These are phyloP conservation scores for Pogonocichla stellata DNA, from an alignment of 2,113 vertebrate species.

Conservation along the genomic window DNA sequence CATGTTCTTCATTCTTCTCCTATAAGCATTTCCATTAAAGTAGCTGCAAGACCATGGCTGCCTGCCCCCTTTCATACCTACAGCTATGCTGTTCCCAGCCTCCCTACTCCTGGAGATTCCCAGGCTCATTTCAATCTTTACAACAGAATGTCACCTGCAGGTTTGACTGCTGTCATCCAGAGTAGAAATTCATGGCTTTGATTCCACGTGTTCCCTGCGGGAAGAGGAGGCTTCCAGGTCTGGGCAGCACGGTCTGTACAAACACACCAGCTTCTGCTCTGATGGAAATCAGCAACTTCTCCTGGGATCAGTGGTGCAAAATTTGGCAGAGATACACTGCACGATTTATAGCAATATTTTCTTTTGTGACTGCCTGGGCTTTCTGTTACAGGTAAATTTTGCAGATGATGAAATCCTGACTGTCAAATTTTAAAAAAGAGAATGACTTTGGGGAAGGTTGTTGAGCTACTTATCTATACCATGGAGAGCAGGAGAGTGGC, in stretches of 20 bases:
- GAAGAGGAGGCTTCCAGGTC: not conserved
- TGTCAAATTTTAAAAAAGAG: not conserved
- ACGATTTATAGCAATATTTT: not conserved
- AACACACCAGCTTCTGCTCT: not conserved
- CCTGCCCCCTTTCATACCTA: not conserved
- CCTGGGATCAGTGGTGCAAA: not conserved
- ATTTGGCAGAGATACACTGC: not conserved
- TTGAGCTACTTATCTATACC: not conserved
- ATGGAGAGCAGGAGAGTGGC: not conserved
- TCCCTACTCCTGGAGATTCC: not conserved
- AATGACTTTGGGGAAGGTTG: not conserved
- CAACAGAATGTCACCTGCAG: not conserved
- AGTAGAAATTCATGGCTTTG: not conserved
- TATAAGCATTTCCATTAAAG: not conserved
- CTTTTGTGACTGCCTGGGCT: not conserved
- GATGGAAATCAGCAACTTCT: not conserved
- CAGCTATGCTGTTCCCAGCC: not conserved
- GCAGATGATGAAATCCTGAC: not conserved
- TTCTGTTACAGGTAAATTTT: not conserved
- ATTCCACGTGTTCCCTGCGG: rapidly evolving
- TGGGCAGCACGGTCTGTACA: not conserved
- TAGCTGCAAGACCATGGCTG: not conserved
- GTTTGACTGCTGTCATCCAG: not conserved
- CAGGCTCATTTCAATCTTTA: not conserved
- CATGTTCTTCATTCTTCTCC: not conserved